These are phyloP conservation scores for Campoplex nolae DNA, from an alignment of 2,888 invertebrate genomes.

Conservation along the genomic window DNA sequence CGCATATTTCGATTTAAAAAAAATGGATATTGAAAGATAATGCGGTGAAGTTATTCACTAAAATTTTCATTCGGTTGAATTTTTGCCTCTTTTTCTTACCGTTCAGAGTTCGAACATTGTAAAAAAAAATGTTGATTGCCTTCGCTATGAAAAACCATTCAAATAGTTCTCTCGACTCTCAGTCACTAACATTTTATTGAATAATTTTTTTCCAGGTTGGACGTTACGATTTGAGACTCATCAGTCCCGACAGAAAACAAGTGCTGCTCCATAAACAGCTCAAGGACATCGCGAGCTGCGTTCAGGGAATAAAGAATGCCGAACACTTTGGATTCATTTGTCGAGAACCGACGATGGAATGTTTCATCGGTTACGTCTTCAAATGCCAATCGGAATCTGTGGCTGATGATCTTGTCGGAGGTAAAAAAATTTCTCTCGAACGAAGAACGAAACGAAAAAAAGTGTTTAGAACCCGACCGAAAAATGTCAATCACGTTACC, in stretches of 20 bases:
- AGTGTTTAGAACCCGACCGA: neutral
- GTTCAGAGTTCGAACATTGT: too few species aligned
- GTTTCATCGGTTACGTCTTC: conserved; percentile 94
- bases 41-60: too few species aligned
- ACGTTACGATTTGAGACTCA: conserved; percentile 93
- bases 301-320: conserved; percentile 91
- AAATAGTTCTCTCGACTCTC: neutral
- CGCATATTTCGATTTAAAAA: too few species aligned
- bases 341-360: conserved; percentile 88
- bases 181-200: neutral
- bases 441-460: neutral
- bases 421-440: conserved; percentile 81
- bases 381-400: conserved; percentile 95
- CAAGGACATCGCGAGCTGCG: conserved; percentile 95
- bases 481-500: neutral
- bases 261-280: conserved; percentile 94
- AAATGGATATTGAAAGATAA: too few species aligned
- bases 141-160: neutral
- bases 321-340: conserved; percentile 98
- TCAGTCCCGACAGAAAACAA: conserved; percentile 97
- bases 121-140: neutral
- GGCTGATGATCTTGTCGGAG: conserved; percentile 92
- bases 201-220: conserved; percentile 88
- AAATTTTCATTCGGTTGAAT: too few species aligned
- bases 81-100: too few species aligned